phyloP scores from a whole-genome alignment of 2,113 vertebrate species.

The Microtus oregoni region DNA sequence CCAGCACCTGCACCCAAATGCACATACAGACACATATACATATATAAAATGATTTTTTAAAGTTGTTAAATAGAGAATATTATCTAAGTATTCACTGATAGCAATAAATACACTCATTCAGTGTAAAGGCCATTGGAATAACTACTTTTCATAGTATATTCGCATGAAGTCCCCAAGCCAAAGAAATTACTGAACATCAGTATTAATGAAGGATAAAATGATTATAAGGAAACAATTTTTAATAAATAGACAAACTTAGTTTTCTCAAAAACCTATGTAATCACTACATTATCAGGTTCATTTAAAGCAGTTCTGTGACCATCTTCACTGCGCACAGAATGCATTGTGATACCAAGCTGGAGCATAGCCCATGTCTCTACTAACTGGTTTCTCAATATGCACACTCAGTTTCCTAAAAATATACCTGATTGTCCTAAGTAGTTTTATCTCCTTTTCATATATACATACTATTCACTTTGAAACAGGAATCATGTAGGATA shows the following conservation, averaged over 20 bases:
- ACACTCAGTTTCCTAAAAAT: no score
- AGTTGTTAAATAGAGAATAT: neutral
- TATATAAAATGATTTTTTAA: neutral
- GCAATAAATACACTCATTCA: neutral
- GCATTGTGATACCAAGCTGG: neutral
- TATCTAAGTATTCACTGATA: neutral
- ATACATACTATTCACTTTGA: neutral
- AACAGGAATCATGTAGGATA: neutral
- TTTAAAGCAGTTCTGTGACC: neutral
- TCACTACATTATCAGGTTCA: neutral
- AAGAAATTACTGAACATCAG: neutral
- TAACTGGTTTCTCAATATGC: neutral
- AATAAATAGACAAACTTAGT: neutral
- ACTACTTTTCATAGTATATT: neutral
- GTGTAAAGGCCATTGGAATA: neutral
- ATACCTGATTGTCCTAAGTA: no score
- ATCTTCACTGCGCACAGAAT: neutral
- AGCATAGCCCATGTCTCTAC: neutral
- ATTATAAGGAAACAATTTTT: neutral
- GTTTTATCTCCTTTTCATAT: neutral
- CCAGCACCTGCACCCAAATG: no score
- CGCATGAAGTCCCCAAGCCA: neutral
- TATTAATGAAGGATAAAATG: neutral
- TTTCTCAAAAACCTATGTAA: neutral
- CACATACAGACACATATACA: neutral